A percentile compares a stretch with the other conserved stretches of the same genome.
Conservation (phyloP, 2,888 invertebrate genomes). For the Diadegma fenestrale region DNA sequence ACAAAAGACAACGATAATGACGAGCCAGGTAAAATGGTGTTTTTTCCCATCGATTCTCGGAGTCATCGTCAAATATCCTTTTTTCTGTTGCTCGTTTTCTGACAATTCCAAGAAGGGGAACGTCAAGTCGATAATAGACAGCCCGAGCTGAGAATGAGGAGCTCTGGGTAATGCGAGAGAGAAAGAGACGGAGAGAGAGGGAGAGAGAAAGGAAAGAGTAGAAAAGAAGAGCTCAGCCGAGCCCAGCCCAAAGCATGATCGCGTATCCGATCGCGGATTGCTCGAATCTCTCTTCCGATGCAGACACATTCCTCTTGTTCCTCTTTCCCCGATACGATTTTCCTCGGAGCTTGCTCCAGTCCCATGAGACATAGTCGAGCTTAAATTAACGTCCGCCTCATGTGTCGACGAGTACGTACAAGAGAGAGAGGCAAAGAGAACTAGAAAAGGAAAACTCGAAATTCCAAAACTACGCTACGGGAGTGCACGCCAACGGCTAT, state of each 20-base stretch:
- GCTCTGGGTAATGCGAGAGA: constrained; percentile 20
- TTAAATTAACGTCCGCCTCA: constrained; percentile 12
- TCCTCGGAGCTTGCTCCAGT: constrained; percentile 1
- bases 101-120: constrained; percentile 12
- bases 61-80: constrained; percentile 4
- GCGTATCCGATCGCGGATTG: constrained; percentile 63
- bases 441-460: constrained; percentile 58
- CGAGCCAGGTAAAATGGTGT: constrained; percentile 19
- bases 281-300: constrained; percentile 58
- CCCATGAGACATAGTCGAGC: constrained; percentile 10
- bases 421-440: constrained; percentile 25
- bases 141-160: constrained; percentile 44
- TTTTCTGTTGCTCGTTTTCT: constrained; percentile 12
- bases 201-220: constrained; percentile 7
- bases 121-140: constrained; percentile 36
- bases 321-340: constrained; percentile 19
- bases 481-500: constrained; percentile 40
- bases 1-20: not conserved
- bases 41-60: constrained; percentile 36
- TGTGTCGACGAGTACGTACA: constrained; percentile 1
- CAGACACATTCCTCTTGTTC: constrained; percentile 48
- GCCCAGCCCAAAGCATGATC: constrained; percentile 66
- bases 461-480: constrained; percentile 61
- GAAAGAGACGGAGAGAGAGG: not conserved
- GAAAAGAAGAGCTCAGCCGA: constrained; percentile 56